A percentile compares a stretch with the other conserved stretches of the same genome.
These are phyloP conservation scores for Cerceris ruficornis DNA, from an alignment of 2,888 invertebrate genomes.

Conservation along the genomic window DNA sequence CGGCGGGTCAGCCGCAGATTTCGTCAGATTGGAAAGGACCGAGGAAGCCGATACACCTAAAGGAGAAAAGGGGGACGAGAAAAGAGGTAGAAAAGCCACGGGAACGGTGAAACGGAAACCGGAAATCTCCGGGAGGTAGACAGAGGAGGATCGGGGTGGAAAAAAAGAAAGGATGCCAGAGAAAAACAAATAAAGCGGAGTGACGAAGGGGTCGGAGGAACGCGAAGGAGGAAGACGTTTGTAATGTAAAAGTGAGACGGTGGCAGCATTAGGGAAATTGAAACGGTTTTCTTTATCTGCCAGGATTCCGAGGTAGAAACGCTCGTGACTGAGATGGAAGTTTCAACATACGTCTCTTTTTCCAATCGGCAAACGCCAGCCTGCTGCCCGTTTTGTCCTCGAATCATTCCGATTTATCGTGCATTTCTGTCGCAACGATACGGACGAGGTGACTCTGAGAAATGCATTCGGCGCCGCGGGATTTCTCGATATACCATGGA, in stretches of 20 bases:
- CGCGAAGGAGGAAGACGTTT: conserved; percentile 36
- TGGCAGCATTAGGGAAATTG: conserved; percentile 79
- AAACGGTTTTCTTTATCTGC: conserved; percentile 78
- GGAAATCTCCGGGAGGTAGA: conserved; percentile 9
- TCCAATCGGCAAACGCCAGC: conserved; percentile 6
- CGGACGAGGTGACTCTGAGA: conserved; percentile 1
- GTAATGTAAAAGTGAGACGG: conserved; percentile 72
- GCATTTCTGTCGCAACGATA: conserved; percentile 5
- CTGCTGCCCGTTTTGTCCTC: conserved; percentile 8
- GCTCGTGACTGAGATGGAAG: conserved; percentile 26
- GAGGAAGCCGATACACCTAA: neutral
- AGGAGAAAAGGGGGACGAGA: neutral
- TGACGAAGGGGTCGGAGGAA: conserved; percentile 21
- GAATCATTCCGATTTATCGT: conserved; percentile 23
- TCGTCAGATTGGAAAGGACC: conserved; percentile 14
- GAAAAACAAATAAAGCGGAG: conserved; percentile 62
- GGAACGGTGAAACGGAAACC: conserved; percentile 16
- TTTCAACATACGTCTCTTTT: conserved; percentile 36
- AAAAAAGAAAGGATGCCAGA: conserved; percentile 4
- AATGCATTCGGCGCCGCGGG: neutral
- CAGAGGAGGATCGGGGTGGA: neutral
- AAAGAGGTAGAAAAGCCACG: conserved; percentile 7
- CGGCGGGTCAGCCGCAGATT: conserved; percentile 22
- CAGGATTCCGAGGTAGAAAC: conserved; percentile 34
- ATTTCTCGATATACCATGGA: neutral